These are phyloP conservation scores for Prosapia bicincta DNA, from an alignment of 2,888 invertebrate species.

Conservation along the genomic window DNA sequence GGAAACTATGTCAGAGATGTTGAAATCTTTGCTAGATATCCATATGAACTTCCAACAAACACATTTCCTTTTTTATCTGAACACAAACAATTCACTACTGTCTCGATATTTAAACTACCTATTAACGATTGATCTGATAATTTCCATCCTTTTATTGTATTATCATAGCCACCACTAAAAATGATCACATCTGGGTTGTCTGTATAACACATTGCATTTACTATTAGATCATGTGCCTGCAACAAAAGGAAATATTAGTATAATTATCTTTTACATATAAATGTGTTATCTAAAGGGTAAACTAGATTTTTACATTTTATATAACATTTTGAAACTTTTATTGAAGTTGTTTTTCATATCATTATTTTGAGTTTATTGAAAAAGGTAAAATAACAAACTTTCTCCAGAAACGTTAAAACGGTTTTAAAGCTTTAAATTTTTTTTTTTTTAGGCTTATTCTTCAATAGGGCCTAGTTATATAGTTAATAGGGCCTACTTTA, in stretches of 20 bases:
- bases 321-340: too few species aligned
- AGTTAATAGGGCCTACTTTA: too few species aligned
- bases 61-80: slow-evolving; percentile 46
- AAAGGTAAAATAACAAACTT: too few species aligned
- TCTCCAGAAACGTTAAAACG: too few species aligned
- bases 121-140: slow-evolving; percentile 41
- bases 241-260: slow-evolving; percentile 31
- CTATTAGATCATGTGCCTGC: slow-evolving; percentile 50
- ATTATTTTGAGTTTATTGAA: too few species aligned
- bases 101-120: slow-evolving; percentile 41
- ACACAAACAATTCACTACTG: slow-evolving; percentile 50
- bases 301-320: too few species aligned
- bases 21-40: slow-evolving; percentile 48
- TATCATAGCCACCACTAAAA: slow-evolving; percentile 51
- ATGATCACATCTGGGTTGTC: slow-evolving; percentile 43
- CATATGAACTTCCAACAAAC: slow-evolving; percentile 59
- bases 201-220: slow-evolving; percentile 46
- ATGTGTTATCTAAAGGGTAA: not conserved
- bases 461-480: too few species aligned
- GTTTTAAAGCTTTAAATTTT: too few species aligned
- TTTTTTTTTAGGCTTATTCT: too few species aligned
- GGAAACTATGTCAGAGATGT: not conserved
- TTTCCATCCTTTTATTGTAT: slow-evolving; percentile 49
- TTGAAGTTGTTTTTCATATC: too few species aligned
- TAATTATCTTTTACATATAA: slow-evolving; percentile 4